Base-by-base conservation (phyloP, 2,113 vertebrate genomes). In the Neopipo cinnamomea region DNA sequence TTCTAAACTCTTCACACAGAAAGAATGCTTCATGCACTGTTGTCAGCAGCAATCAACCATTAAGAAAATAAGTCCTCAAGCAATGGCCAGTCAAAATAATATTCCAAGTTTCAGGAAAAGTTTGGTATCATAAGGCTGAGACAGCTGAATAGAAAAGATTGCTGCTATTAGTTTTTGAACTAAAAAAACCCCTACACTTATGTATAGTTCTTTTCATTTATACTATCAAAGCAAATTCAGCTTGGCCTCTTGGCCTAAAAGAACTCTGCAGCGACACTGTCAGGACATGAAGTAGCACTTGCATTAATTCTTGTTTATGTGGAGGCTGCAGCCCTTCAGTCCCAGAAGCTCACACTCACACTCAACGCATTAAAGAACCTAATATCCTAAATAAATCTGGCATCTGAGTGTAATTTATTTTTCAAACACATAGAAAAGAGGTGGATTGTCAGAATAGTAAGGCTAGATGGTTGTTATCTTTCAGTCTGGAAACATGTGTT, bases 101-200 rank as follows among this genome's bases (percentile, higher is more conserved):
- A 47, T 28, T 72, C 5, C 18, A 83, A 37, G 7, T 3, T 27
- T 61, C 28, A 56, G 30, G 30, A 6, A 52, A 80, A 61, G 3
- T 4, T 63, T 20, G 4, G 1, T 28, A 23, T n/a, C 15, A 11
- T 12, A 41, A 6, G 5, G 3, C 8, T 72, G 20, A 86, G 44
- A 24, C 5, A 62, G 20, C 22, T 67, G 12, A 53, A 63, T 44
- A 37, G 21, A 68, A 76, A 20, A 52, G 6, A 5, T 71, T 39
- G 20, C 21, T 61, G 19, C 19, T 66, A 16, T 2, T 52, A 52
- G 24, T 30, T 39, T 46, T 89, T 21, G 6, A 84, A 46, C 4
- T 44, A 17, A 19, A 49, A 49, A 49, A 49, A 12, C 0, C 0
- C 0, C 1, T 5, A 17, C 2, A 30, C 37, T 20, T 78, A 6